Evolutionary conservation across 2,113 vertebrate genomes (phyloP).

Genomic region (Notarius quadriscutis): DNA sequence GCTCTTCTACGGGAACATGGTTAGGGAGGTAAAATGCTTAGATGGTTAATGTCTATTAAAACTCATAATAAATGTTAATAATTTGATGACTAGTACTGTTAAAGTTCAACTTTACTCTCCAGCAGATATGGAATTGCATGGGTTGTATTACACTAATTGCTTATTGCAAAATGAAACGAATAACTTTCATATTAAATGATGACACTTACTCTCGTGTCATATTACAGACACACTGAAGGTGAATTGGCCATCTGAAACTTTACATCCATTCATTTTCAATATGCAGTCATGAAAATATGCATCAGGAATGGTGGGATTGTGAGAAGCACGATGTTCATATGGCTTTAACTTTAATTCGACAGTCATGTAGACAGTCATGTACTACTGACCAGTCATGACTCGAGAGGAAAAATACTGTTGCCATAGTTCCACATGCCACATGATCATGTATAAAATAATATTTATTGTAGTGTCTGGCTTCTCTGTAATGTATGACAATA

Average conservation of each 20-base stretch:
- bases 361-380: not conserved
- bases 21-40: not conserved
- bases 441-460: not conserved
- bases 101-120: not conserved
- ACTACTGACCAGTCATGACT: not conserved
- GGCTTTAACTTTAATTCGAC: not conserved
- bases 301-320: not conserved
- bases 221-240: not conserved
- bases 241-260: not conserved
- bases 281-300: not conserved
- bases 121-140: not conserved
- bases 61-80: not conserved
- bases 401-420: not conserved
- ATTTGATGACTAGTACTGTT: not conserved
- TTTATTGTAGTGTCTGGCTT: not conserved
- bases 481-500: not conserved
- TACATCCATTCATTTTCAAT: too few species aligned
- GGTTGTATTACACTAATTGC: not conserved
- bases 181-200: not conserved
- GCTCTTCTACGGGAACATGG: not conserved
- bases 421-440: not conserved
- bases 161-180: not conserved
- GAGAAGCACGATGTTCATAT: not conserved
- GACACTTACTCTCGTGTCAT: not conserved
- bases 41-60: not conserved